Base-by-base conservation (phyloP, 2,888 invertebrate species). In the Drosophila tanythrix region DNA sequence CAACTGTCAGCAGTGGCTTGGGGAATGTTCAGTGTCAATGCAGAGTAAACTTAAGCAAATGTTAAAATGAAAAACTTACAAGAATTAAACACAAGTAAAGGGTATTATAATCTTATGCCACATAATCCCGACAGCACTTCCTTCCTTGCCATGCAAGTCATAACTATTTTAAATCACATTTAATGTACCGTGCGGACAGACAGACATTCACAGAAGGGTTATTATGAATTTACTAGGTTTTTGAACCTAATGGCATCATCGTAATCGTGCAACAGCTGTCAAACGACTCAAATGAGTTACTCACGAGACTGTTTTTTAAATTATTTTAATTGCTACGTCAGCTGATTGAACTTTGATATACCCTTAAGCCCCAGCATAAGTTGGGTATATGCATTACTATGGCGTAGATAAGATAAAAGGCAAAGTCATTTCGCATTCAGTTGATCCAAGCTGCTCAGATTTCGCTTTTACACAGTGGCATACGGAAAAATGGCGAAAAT, bases 281-380 rank as follows among this genome's bases (percentile, higher is more conserved):
- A 70, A 81, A 67, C 59, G 67, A 65, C 71, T 55, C 62, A 48
- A 65, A 68, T 60, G 64, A 74, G 67, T 68, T 59, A 81, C 69
- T 78, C 65, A 79, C 70, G 75, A 38, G 27, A 56, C 38, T 27
- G 25, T 29, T 38, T 56, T 38, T 63, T 36, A 43, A 55, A 62
- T 40, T 57, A 69, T 71, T 58, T 76, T 83, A 82, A 84, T 78
- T 85, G 84, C 76, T 68, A 69, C 51, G 62, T 58, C 62, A 52
- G 59, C 66, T 36, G 43, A 25, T 63, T n/a, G 40, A 50, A 43
- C 40, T 60, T 21, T 2, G 27, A 15, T 8, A 65, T 75, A 52
- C 74, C 55, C 71, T 56, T 18, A 36, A 3, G 15, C 25, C 0
- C 2, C 10, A 10, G 1, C 31, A 15, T 0, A 21, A 2, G 5